Percentiles rank a stretch among this genome's conserved stretches.
These are phyloP conservation scores for Cercopithecus mitis DNA, from an alignment of 2,797 vertebrate genomes.

Conservation along the genomic window DNA sequence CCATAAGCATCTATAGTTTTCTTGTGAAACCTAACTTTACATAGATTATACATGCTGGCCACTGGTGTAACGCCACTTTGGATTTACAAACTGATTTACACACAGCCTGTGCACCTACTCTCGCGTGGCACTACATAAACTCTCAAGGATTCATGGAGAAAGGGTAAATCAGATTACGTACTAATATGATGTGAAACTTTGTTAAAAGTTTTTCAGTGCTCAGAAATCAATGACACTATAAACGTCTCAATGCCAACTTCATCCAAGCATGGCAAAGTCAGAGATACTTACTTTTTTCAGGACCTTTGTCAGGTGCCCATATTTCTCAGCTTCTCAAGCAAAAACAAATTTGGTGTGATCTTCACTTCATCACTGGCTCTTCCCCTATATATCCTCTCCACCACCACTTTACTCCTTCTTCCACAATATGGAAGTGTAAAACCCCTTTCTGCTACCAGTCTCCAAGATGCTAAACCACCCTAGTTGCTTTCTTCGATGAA, in stretches of 20 bases:
- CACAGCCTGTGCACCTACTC: background rate
- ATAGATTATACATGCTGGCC: background rate
- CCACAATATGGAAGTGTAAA: background rate
- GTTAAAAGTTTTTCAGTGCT: background rate
- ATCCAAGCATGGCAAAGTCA: background rate
- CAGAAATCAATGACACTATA: background rate
- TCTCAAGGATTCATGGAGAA: background rate
- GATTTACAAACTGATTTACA: background rate
- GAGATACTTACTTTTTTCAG: background rate
- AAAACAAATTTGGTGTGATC: constrained; percentile 8
- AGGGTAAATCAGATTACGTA: background rate
- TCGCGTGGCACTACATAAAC: background rate
- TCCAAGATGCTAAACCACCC: background rate
- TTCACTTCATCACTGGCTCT: background rate
- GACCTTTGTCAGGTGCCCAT: background rate
- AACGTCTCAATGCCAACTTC: background rate
- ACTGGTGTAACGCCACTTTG: background rate
- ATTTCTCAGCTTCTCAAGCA: background rate
- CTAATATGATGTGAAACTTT: background rate
- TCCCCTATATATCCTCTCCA: background rate
- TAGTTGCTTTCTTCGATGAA: background rate
- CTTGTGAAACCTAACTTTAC: background rate
- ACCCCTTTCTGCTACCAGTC: background rate
- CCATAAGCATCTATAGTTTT: background rate
- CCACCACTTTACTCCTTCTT: background rate